Conservation (phyloP, 2,888 invertebrate species). For the Drosophila neoperkinsi region DNA sequence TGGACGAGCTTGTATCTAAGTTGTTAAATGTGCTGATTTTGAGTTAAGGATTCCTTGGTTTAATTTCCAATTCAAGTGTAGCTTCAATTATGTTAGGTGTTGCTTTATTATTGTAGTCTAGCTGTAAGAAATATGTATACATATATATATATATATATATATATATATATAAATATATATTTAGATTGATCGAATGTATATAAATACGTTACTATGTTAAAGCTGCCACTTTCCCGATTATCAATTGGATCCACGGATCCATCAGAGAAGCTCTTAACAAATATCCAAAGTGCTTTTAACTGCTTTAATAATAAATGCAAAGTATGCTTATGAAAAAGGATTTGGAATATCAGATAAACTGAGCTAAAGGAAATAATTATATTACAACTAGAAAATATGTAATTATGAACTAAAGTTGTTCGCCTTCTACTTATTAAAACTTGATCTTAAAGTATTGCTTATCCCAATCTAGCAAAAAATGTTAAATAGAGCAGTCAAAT, state of each 20-base stretch:
- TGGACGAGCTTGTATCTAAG: conserved; percentile 57
- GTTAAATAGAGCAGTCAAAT: not conserved
- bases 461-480: not conserved
- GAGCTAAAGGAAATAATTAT: not conserved
- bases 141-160: conserved; percentile 1
- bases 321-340: conserved; percentile 14
- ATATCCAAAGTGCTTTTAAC: conserved; percentile 12
- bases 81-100: conserved; percentile 58
- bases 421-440: conserved; percentile 5
- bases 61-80: conserved; percentile 1
- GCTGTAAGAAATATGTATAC: conserved; percentile 24
- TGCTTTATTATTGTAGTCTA: conserved; percentile 73
- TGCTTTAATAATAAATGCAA: conserved; percentile 18
- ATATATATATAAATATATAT: conserved; percentile 7
- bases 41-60: conserved; percentile 32
- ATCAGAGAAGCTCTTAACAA: not conserved
- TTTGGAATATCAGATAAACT: not conserved
- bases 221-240: conserved; percentile 11
- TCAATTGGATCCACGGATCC: not conserved
- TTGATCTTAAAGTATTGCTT: not conserved
- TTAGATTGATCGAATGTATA: conserved; percentile 27
- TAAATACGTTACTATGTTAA: conserved; percentile 25
- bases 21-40: conserved; percentile 27
- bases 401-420: conserved; percentile 2
- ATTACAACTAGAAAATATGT: not conserved